Conservation (phyloP, 2,113 vertebrate species). For the Rhabdornis inornatus region DNA sequence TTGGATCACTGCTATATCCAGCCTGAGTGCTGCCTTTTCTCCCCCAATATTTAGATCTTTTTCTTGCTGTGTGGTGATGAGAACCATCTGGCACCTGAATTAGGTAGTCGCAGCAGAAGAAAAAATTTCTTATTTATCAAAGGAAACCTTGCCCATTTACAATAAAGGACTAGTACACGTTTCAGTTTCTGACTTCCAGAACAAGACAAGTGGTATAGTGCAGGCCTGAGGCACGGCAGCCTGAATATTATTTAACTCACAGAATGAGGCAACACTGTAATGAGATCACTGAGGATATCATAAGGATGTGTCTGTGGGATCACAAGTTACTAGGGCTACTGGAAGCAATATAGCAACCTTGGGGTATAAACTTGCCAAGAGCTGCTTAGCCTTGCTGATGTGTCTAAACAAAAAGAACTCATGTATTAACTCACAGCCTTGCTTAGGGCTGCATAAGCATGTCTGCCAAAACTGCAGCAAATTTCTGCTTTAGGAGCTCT, state of each 20-base stretch:
- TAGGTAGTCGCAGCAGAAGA: neutral
- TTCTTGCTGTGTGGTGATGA: neutral
- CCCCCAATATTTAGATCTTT: neutral
- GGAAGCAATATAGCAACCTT: neutral
- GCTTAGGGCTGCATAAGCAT: neutral
- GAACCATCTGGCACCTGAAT: neutral
- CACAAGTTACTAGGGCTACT: neutral
- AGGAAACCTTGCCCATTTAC: neutral
- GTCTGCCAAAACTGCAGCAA: neutral
- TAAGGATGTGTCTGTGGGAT: neutral
- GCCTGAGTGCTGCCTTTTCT: neutral
- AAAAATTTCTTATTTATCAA: neutral
- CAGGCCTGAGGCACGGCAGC: neutral
- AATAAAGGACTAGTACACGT: fast-evolving
- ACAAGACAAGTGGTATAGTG: neutral
- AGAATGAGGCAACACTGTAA: neutral
- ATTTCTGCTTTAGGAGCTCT: neutral
- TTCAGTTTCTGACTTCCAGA: neutral
- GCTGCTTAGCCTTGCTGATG: neutral
- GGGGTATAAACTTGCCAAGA: neutral
- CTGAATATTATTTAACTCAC: neutral
- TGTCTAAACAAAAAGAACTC: neutral
- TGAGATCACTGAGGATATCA: neutral
- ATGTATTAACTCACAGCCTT: neutral
- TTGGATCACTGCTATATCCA: neutral